Evolutionary conservation across 2,888 invertebrate genomes (phyloP), one percentile per base, ranked within the genome.

Genomic region (Drosophila anomalipes): DNA sequence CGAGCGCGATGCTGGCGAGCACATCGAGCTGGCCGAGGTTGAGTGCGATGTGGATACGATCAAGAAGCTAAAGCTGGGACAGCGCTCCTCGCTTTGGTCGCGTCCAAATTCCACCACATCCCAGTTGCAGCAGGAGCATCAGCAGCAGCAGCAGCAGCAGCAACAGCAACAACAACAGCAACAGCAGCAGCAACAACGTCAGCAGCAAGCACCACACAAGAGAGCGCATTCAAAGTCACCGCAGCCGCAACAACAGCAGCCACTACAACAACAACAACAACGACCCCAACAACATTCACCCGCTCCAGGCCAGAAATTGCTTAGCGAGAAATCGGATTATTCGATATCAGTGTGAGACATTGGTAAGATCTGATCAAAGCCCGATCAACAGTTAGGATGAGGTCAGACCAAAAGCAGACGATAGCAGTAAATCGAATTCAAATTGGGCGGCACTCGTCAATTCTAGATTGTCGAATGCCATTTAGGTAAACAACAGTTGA

Each of bases 21-120:
- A 95, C 85, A 95, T 95, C 65, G 96, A 96, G 92, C 93, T 96
- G 83, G 95, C 95, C 86, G 96, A 96, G 91, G 95, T 95, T 64
- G 96, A 96, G 91, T 96, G 96, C 93, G 96, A 96, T 94, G 95
- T 96, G 93, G 96, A 96, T 91, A 96, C 96, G 70, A 93, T 96
- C 85, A 96, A 96, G 93, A 96, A 96, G 92, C 93, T 96, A 77
- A 96, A 96, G 93, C 93, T 96, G 80, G 96, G 96, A 39, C 94
- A 96, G 90, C 94, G 96, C 74, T 96, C 96, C 69, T 95, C 96
- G 69, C 94, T 96, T 33, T 96, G 96, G 96, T 95, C 96, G 39
- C 94, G 96, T 79, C 96, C 96, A 44, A 90, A 92, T 41, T 93
- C 93, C 32, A 91, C 92, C 68, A 92, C 92, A 63, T 91, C 91